Percentiles rank a stretch among this genome's conserved stretches.
Conservation (phyloP, 2,113 vertebrate genomes). For the Gobius niger region DNA sequence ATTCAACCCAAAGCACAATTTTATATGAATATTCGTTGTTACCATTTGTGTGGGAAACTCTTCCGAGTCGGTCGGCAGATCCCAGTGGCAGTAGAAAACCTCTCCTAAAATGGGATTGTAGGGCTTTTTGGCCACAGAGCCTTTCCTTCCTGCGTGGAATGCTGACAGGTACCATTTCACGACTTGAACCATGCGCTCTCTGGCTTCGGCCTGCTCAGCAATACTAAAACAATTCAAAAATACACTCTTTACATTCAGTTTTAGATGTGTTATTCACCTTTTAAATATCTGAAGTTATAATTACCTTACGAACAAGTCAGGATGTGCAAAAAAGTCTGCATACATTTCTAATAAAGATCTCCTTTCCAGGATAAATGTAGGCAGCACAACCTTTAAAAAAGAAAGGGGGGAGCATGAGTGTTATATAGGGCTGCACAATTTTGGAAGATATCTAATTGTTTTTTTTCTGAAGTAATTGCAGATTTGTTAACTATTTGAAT, state of each 20-base stretch:
- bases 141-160: constrained; percentile 98
- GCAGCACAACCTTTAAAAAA: constrained; percentile 88
- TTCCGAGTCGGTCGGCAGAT: constrained; percentile 84
- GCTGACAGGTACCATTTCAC: constrained; percentile 98
- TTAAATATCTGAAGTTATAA: no score
- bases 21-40: constrained; percentile 23
- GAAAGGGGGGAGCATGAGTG: neutral
- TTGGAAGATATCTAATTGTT: no score
- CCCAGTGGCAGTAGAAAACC: constrained; percentile 97
- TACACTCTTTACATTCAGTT: neutral
- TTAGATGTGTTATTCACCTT: neutral
- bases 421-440: neutral
- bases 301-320: constrained; percentile 97
- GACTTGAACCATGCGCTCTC: constrained; percentile 94
- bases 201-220: constrained; percentile 90
- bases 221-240: constrained; percentile 76
- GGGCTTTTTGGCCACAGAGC: constrained; percentile 98
- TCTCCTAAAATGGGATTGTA: constrained; percentile 98
- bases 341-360: constrained; percentile 99
- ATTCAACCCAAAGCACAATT: neutral
- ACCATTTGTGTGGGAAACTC: constrained; percentile 71
- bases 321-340: constrained; percentile 98
- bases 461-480: no score
- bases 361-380: constrained; percentile 96
- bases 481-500: no score